Evolutionary conservation across 2,113 vertebrate species (phyloP).

Genomic region (Capreolus pygargus): DNA sequence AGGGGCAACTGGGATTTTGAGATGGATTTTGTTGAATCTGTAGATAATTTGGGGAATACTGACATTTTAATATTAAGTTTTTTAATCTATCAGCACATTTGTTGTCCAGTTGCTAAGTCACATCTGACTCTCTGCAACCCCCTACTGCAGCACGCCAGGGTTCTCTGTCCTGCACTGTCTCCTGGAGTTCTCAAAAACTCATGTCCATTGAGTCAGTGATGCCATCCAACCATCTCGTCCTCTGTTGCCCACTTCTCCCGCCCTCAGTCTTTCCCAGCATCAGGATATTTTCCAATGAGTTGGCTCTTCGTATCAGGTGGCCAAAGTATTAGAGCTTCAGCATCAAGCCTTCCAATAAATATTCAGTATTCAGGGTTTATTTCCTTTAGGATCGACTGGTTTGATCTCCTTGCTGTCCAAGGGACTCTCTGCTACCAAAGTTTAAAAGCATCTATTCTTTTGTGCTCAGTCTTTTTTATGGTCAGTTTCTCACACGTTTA

Average conservation of each 20-base stretch:
- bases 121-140: background rate
- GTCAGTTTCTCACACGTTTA: background rate
- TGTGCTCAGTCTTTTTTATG: background rate
- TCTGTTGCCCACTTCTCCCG: background rate
- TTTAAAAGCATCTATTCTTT: background rate
- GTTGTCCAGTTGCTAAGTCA: background rate
- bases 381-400: background rate
- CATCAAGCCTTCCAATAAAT: background rate
- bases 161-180: background rate
- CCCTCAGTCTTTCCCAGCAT: background rate
- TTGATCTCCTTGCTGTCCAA: background rate
- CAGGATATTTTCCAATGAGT: background rate
- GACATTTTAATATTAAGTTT: background rate
- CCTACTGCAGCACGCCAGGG: background rate
- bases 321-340: background rate
- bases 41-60: background rate
- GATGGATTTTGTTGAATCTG: background rate
- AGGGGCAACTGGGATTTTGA: background rate
- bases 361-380: background rate
- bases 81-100: background rate
- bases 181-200: background rate
- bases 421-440: background rate
- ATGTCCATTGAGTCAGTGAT: background rate
- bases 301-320: background rate
- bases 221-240: background rate